Evolutionary conservation across 2,113 vertebrate species (phyloP).

Genomic region (Stegostoma tigrinum): DNA sequence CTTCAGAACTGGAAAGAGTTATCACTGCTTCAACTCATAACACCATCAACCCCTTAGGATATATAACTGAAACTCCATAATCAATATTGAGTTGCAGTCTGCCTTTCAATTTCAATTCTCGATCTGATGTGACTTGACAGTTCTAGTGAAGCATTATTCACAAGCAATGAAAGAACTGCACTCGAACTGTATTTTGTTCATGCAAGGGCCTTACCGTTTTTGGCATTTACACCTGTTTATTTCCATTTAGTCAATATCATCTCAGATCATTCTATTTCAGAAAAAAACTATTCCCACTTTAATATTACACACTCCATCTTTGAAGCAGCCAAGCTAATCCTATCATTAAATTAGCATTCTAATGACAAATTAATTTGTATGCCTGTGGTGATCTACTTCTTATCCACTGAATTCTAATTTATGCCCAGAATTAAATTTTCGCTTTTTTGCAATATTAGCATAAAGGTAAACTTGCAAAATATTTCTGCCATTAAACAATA

Average conservation of each 20-base stretch:
- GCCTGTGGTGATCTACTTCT: neutral
- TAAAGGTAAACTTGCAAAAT: neutral
- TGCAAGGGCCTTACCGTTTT: neutral
- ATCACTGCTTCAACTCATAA: neutral
- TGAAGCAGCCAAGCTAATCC: constrained; percentile 29
- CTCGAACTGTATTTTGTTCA: neutral
- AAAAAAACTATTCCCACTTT: neutral
- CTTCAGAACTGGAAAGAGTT: neutral
- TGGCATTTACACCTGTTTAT: neutral
- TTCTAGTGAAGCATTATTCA: neutral
- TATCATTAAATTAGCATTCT: constrained; percentile 27
- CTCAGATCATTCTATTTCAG: constrained; percentile 13
- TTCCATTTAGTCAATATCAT: constrained; percentile 6
- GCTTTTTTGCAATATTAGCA: neutral
- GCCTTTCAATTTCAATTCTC: neutral
- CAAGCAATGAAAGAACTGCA: neutral
- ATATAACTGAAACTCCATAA: neutral
- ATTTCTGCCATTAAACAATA: constrained; percentile 11
- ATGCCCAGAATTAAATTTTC: neutral
- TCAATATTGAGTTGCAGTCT: neutral
- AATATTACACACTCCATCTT: neutral
- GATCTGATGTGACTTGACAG: neutral
- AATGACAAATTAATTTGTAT: constrained; percentile 27
- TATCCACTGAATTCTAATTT: constrained; percentile 1
- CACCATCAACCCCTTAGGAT: neutral